These are phyloP conservation scores for Oxyscelio sp. DNA, from an alignment of 2,888 invertebrate genomes.

Conservation along the genomic window DNA sequence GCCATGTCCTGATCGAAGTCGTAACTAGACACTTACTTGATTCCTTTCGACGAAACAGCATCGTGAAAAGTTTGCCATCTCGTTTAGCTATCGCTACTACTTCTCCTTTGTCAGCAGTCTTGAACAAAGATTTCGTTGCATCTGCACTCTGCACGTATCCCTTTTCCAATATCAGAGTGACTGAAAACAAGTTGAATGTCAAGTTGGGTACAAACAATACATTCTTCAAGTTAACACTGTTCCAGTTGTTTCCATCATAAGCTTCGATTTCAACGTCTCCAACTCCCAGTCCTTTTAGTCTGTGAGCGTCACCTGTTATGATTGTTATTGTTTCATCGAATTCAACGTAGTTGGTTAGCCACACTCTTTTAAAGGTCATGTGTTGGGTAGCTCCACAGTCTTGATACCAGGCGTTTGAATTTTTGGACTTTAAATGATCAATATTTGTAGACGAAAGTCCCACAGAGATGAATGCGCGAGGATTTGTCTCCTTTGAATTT, in stretches of 20 bases:
- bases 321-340: conserved; percentile 26
- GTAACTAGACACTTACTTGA: conserved; percentile 48
- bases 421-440: neutral
- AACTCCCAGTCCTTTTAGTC: conserved; percentile 76
- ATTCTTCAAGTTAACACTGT: conserved; percentile 69
- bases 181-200: conserved; percentile 79
- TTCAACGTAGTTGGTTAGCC: conserved; percentile 11
- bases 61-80: conserved; percentile 70
- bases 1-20: conserved; percentile 77
- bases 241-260: conserved; percentile 76
- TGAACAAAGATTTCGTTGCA: conserved; percentile 69
- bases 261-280: conserved; percentile 78
- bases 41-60: conserved; percentile 75
- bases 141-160: conserved; percentile 76
- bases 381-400: conserved; percentile 53
- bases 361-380: conserved; percentile 41
- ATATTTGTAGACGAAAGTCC: conserved; percentile 1
- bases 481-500: neutral
- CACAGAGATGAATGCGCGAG: conserved; percentile 21
- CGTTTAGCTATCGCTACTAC: conserved; percentile 68
- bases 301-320: conserved; percentile 73
- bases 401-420: conserved; percentile 36
- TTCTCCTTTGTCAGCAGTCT: conserved; percentile 64
- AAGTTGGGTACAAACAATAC: conserved; percentile 72
- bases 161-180: conserved; percentile 77